Percentiles rank a stretch among this genome's conserved stretches.
These are phyloP conservation scores for Lamellibrachia columna DNA, from an alignment of 2,888 invertebrate species.

Conservation along the genomic window DNA sequence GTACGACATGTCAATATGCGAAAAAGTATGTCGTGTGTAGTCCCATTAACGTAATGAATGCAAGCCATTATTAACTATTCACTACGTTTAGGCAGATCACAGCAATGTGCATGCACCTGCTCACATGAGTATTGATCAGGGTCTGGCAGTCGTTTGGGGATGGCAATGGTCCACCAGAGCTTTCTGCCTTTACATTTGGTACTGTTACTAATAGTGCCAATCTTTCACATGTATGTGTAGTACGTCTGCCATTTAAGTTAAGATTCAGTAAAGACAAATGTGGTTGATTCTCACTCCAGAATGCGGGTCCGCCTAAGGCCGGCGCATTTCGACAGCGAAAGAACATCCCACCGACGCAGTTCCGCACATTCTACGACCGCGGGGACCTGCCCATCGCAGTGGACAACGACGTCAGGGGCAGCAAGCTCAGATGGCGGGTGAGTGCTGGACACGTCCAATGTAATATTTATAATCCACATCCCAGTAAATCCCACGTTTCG, in stretches of 20 bases:
- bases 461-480: not conserved
- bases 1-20: too few species aligned
- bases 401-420: conserved; percentile 75
- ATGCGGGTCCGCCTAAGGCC: conserved; percentile 56
- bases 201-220: not conserved
- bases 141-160: too few species aligned
- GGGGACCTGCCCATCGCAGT: conserved; percentile 83
- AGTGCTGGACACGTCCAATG: not conserved
- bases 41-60: too few species aligned
- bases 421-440: conserved; percentile 77
- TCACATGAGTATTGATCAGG: too few species aligned
- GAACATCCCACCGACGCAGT: conserved; percentile 28
- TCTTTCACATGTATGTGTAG: not conserved
- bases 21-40: too few species aligned
- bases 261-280: not conserved
- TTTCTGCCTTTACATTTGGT: too few species aligned
- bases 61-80: too few species aligned
- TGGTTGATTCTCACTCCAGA: conserved; percentile 26
- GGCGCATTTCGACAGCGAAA: conserved; percentile 58
- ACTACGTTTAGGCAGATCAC: too few species aligned
- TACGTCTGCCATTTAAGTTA: not conserved
- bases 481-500: too few species aligned
- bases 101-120: too few species aligned
- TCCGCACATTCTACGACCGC: conserved; percentile 76
- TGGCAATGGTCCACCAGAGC: too few species aligned